Base-by-base conservation (phyloP, 1,140 invertebrate species). In the Aphaenogaster ashmeadi region DNA sequence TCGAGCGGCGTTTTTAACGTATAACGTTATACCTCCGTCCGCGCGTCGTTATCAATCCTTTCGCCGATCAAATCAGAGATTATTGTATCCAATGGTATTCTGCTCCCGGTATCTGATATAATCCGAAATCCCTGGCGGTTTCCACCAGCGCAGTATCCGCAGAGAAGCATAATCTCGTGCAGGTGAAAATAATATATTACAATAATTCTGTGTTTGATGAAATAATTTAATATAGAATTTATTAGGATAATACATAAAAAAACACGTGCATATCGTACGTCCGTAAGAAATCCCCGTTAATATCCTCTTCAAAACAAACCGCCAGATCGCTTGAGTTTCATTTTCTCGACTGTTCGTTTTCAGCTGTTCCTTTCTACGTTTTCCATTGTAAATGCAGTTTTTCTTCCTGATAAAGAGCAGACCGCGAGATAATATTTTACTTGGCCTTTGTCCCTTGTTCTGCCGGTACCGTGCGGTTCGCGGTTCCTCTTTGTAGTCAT, bases 361-460 rank as follows among this genome's bases (percentile, higher is more conserved):
- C 27, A 27, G 27, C 27, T 27, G 27, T 27, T 74, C 38, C 71
- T 50, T 75, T 60, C 54, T 36, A 47, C 80, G 80, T 56, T 84
- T 75, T 60, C 69, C 69, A 84, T 84, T 84, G 69, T 84, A 84
- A 84, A 74, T 69, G 69, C 80, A 84, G 69, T 84, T 84, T 84
- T 84, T 84, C 80, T 75, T 75, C 41, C 80, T 84, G 80, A 84
- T 84, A 84, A 84, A 84, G 80, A 84, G 80, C 80, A 84, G 80
- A 84, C 80, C 80, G 69, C 80, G 69, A 84, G 80, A 84, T 84
- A 84, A 84, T 84, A 84, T 84, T 84, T 84, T 84, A 84, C 80
- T 84, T 84, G 80, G 80, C 80, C 80, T 84, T 84, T 84, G 80
- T 84, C 80, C 80, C 80, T 84, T 84, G 69, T 75, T 84, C 80